Percentiles rank a stretch among this genome's conserved stretches.
phyloP scores from a whole-genome alignment of 2,113 vertebrate genomes.

The Eurystomus gularis region DNA sequence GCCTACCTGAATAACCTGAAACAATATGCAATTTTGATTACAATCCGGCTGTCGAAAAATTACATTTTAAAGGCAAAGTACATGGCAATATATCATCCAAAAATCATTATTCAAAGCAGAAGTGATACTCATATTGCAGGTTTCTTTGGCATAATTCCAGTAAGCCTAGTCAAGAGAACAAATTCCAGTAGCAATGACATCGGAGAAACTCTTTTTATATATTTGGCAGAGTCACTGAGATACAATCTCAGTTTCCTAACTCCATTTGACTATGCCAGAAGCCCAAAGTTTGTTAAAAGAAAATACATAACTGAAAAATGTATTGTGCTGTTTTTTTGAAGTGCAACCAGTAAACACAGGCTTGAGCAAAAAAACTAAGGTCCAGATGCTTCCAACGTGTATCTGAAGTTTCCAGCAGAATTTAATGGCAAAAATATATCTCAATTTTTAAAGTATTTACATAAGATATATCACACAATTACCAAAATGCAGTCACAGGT shows the following conservation, averaged over 20 bases:
- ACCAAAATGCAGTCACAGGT: background rate
- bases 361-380: background rate
- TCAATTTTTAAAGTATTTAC: background rate
- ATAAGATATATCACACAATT: background rate
- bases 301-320: background rate
- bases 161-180: background rate
- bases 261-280: background rate
- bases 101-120: background rate
- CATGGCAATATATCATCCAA: background rate
- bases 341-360: background rate
- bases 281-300: background rate
- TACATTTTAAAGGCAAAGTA: background rate
- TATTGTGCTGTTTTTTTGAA: background rate
- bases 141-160: background rate
- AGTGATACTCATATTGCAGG: background rate
- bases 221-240: background rate
- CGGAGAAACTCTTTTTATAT: background rate
- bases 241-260: background rate
- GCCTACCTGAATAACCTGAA: background rate
- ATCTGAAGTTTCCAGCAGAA: background rate
- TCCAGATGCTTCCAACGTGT: background rate
- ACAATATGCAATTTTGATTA: background rate
- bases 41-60: background rate
- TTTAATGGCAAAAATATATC: background rate
- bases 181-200: background rate